phyloP scores from a whole-genome alignment of 2,888 invertebrate species.

The Notodonta dromedarius region DNA sequence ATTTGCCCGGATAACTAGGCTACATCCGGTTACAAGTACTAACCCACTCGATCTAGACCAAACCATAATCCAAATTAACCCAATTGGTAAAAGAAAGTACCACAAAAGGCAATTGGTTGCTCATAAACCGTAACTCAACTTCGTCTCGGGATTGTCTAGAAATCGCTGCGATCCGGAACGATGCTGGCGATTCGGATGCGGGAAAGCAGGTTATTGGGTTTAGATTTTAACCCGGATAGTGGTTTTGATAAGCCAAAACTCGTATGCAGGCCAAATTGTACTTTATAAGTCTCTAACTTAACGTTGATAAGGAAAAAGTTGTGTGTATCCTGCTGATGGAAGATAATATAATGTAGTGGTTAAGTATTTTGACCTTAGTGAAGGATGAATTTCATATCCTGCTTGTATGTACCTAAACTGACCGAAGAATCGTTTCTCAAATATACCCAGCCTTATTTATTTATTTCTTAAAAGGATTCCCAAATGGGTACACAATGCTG shows the following conservation, averaged over 20 bases:
- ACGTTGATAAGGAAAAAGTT: neutral
- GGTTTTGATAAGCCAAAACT: neutral
- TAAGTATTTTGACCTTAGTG: neutral
- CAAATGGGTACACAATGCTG: too few species aligned
- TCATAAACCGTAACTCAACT: constrained; percentile 55
- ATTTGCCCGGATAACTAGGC: neutral
- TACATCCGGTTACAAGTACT: neutral
- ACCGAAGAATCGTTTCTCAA: neutral
- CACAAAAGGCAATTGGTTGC: constrained; percentile 59
- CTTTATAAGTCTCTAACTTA: neutral
- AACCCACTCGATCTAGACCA: constrained; percentile 23
- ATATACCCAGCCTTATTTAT: neutral
- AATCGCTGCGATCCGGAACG: constrained; percentile 39
- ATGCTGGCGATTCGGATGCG: constrained; percentile 50
- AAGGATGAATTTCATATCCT: neutral
- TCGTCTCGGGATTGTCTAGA: constrained; percentile 42
- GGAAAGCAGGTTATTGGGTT: constrained; percentile 57
- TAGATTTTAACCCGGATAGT: constrained; percentile 33
- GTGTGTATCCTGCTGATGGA: neutral
- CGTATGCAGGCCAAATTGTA: too few species aligned
- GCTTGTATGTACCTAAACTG: neutral
- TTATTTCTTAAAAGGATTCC: too few species aligned
- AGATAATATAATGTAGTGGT: neutral
- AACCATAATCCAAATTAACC: constrained; percentile 33
- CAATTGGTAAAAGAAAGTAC: constrained; percentile 62